Evolutionary conservation across 2,797 vertebrate species (phyloP), one percentile per base, ranked within the genome.

Genomic region (Sarcophilus harrisii): DNA sequence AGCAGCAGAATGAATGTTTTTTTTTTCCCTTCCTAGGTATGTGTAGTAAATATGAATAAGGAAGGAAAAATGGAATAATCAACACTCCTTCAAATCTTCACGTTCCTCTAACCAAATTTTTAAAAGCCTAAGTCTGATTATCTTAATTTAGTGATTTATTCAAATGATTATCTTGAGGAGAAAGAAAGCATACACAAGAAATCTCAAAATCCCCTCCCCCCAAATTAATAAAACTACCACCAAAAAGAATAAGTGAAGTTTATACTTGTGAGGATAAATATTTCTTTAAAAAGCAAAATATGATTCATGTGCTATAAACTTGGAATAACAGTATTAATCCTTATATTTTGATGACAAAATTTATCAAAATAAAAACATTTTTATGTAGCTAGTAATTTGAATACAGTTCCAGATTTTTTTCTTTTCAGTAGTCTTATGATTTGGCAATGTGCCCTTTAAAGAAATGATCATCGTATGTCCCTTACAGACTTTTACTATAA

Each of bases 1-100:
- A 57, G 93, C 49, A 1, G 96, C 92, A 89, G 95, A 96, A 92
- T 96, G 96, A 94, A 92, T 95, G 91, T 96, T 92, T 87, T 66
- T 52, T 66, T 81, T 49, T 66, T 24, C 29, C 45, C 92, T 90
- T 73, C 29, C 5, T 12, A 58, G 89, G 94, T 57, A 5, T 91
- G 92, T 96, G 96, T 66, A 54, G 93, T 93, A 94, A 95, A 93
- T 52, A 38, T 5, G 28, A 87, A 58, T 81, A 58, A 93, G 95
- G 4, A n/a, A 92, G 73, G 59, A 49, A 49, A 52, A 18, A 0
- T 94, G 55, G 52, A 94, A 92, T 60, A 66, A 90, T 90, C 90
- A 58, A 30, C 28, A 29, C n/a, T 0, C n/a, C 93, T 95, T 91
- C 52, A 27, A 1, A 13, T n/a, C 60, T 58, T 62, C 1, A 0